A percentile compares a stretch with the other conserved stretches of the same genome.
These are phyloP conservation scores for Ctenochaetus hawaiiensis DNA, from an alignment of 2,797 vertebrate genomes.

Conservation along the genomic window DNA sequence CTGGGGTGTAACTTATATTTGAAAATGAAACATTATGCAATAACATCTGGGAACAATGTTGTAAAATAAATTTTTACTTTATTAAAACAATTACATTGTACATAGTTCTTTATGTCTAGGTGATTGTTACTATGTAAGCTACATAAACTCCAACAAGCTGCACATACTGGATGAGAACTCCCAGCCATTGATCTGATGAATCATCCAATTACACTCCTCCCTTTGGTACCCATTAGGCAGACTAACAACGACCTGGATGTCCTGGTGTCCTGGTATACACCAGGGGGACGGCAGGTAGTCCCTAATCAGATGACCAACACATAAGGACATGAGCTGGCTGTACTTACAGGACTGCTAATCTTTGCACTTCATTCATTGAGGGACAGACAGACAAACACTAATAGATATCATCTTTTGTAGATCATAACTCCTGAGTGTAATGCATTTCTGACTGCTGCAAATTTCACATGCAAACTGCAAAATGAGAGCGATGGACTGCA, in stretches of 20 bases:
- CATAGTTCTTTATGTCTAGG: conserved; percentile 43
- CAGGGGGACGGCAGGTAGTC: conserved; percentile 15
- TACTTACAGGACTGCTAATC: conserved; percentile 26
- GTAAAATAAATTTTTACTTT: conserved; percentile 44
- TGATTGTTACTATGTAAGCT: conserved; percentile 50
- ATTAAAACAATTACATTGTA: conserved; percentile 47
- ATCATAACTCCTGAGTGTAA: neutral
- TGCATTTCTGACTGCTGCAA: conserved; percentile 27
- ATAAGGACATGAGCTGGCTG: conserved; percentile 10
- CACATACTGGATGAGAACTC: conserved; percentile 47
- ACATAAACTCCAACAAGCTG: conserved; percentile 45
- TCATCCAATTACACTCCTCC: conserved; percentile 73
- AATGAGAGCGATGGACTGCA: conserved; percentile 7
- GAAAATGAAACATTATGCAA: conserved; percentile 64
- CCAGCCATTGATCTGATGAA: conserved; percentile 71
- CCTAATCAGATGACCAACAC: conserved; percentile 45
- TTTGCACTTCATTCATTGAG: conserved; percentile 31
- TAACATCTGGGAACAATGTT: conserved; percentile 63
- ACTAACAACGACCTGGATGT: conserved; percentile 69
- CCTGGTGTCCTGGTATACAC: conserved; percentile 10
- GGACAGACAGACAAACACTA: conserved; percentile 22
- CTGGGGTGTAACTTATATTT: conserved; percentile 61
- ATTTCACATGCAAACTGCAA: conserved; percentile 16
- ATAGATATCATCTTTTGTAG: conserved; percentile 9
- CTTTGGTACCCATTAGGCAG: conserved; percentile 71